These are phyloP conservation scores for Distichodus sexfasciatus DNA, from an alignment of 2,797 vertebrate genomes.

Conservation along the genomic window DNA sequence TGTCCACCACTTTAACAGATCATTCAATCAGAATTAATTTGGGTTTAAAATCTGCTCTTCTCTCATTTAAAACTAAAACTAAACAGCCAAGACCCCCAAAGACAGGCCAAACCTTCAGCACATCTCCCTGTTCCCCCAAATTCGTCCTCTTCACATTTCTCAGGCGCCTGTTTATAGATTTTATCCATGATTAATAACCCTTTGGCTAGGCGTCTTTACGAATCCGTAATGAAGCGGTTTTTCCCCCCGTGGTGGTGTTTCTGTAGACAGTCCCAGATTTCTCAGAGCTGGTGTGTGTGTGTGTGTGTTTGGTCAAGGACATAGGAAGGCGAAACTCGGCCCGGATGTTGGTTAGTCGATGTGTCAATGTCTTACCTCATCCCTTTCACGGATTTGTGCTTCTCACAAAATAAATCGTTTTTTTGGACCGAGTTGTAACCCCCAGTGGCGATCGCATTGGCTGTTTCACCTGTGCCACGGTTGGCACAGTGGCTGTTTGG, in stretches of 20 bases:
- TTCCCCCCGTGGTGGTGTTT: not conserved
- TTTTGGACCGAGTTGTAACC: too few species aligned
- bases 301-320: slow-evolving; percentile 31
- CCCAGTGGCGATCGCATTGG: too few species aligned
- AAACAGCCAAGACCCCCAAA: too few species aligned
- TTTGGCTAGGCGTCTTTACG: not conserved
- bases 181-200: not conserved
- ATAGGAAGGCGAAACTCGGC: not conserved
- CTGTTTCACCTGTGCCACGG: too few species aligned
- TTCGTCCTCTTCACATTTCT: too few species aligned
- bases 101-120: too few species aligned
- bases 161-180: not conserved
- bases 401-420: too few species aligned
- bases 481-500: not conserved
- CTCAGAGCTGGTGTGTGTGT: not conserved
- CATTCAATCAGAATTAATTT: too few species aligned
- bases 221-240: not conserved
- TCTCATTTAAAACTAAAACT: too few species aligned
- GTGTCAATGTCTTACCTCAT: not conserved
- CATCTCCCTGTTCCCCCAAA: not conserved
- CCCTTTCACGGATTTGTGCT: not conserved
- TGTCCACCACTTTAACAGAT: too few species aligned
- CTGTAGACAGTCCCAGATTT: slow-evolving; percentile 1
- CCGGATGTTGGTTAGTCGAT: not conserved
- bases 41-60: too few species aligned